These are phyloP conservation scores for Phyllostomus discolor DNA, from an alignment of 2,113 vertebrate species.

Conservation along the genomic window DNA sequence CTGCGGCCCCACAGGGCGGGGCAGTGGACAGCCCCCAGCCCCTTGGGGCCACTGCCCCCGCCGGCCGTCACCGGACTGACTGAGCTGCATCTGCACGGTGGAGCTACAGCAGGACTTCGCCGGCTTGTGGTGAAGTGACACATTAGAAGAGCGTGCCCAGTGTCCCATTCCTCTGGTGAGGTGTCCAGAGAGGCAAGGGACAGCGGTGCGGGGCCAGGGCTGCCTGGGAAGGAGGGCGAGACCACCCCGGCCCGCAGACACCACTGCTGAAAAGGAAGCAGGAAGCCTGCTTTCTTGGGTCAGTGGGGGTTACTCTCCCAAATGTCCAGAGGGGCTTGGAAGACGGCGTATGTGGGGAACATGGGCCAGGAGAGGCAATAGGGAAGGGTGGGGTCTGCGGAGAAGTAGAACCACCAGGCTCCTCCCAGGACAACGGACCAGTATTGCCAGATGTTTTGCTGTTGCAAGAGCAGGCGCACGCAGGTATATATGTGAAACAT, in stretches of 20 bases:
- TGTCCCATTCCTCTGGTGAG: neutral
- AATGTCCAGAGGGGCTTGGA: neutral
- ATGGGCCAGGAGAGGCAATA: too few species aligned
- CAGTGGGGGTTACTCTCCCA: neutral
- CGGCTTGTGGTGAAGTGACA: neutral
- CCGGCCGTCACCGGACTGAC: neutral
- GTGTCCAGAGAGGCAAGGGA: neutral
- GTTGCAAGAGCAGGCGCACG: neutral
- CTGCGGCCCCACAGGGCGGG: neutral
- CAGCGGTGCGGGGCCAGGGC: neutral
- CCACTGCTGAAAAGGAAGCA: neutral
- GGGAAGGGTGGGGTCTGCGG: neutral
- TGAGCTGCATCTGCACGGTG: neutral
- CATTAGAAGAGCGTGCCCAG: neutral
- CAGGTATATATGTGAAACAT: neutral
- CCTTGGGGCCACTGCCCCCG: neutral
- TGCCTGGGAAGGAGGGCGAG: neutral
- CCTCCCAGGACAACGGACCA: neutral
- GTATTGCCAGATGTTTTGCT: neutral
- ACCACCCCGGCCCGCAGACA: neutral
- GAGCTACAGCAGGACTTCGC: neutral
- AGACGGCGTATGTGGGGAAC: rapidly evolving
- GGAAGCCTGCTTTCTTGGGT: neutral
- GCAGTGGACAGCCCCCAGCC: rapidly evolving
- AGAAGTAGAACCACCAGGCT: neutral